A percentile compares a stretch with the other conserved stretches of the same genome.
These are phyloP conservation scores for Drosophila dunni DNA, from an alignment of 1,140 invertebrate genomes.

Conservation along the genomic window DNA sequence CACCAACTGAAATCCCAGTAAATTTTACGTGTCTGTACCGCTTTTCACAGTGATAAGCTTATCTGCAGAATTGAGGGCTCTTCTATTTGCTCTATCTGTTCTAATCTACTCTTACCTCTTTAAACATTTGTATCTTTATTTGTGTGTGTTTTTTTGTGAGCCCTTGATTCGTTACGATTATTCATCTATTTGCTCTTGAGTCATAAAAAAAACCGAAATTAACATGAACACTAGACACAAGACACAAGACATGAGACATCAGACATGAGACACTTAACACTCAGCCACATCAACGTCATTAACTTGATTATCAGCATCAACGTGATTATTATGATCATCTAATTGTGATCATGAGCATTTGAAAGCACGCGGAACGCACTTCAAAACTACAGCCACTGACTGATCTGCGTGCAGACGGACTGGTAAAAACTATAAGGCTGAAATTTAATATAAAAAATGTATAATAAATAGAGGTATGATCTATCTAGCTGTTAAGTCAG, in stretches of 20 bases:
- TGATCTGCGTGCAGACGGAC: too few species aligned
- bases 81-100: slow-evolving; percentile 1
- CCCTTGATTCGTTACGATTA: slow-evolving; percentile 30
- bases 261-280: slow-evolving; percentile 24
- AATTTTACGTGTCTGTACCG: slow-evolving; percentile 20
- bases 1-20: too few species aligned
- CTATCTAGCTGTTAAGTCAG: too few species aligned
- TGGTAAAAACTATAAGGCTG: too few species aligned
- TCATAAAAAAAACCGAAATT: slow-evolving; percentile 24
- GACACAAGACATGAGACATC: too few species aligned
- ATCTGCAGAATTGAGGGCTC: slow-evolving; percentile 9
- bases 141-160: not conserved
- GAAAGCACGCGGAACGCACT: slow-evolving; percentile 20
- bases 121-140: not conserved
- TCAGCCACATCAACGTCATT: not conserved
- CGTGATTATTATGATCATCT: slow-evolving; percentile 18
- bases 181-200: slow-evolving; percentile 21
- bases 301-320: not conserved
- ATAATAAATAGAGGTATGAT: too few species aligned
- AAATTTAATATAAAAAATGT: too few species aligned
- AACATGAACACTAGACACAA: slow-evolving; percentile 19
- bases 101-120: not conserved
- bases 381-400: not conserved
- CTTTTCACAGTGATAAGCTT: slow-evolving; percentile 26
- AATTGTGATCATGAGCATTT: slow-evolving; percentile 29